phyloP scores from a whole-genome alignment of 2,888 invertebrate species.

The Eupithecia exiguata region DNA sequence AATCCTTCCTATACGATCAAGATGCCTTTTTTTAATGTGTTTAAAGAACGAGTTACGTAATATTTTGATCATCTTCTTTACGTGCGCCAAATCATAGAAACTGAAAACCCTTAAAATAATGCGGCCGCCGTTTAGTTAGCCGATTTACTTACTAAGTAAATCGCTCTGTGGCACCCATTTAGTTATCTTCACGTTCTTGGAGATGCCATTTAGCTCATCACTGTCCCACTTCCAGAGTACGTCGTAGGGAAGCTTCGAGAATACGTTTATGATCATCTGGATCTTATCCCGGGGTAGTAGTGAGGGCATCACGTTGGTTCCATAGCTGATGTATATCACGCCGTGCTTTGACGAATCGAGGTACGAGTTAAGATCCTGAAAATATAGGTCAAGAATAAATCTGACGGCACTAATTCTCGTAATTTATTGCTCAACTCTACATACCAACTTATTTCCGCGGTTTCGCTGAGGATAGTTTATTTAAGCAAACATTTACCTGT shows the following conservation, averaged over 20 bases:
- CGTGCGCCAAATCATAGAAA: too few relatives aligned
- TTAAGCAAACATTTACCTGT: background rate
- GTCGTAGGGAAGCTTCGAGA: slow-evolving; percentile 66
- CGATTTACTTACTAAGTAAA: slow-evolving; percentile 56
- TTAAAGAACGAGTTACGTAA: too few relatives aligned
- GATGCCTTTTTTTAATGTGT: too few relatives aligned
- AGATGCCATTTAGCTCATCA: slow-evolving; percentile 54
- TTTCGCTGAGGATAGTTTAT: background rate
- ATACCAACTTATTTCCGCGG: background rate
- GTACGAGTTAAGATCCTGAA: slow-evolving; percentile 62
- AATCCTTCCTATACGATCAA: too few relatives aligned
- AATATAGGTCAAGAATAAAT: background rate
- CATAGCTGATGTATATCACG: slow-evolving; percentile 74
- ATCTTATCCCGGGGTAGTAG: slow-evolving; percentile 57
- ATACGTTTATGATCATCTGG: slow-evolving; percentile 57
- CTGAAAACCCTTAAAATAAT: too few relatives aligned
- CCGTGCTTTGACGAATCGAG: slow-evolving; percentile 67
- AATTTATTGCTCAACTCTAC: too few relatives aligned
- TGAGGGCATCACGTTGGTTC: slow-evolving; percentile 63
- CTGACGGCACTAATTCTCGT: background rate
- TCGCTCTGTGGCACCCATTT: slow-evolving; percentile 75
- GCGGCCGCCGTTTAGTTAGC: too few relatives aligned
- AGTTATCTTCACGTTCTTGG: slow-evolving; percentile 63
- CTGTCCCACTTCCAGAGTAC: slow-evolving; percentile 72
- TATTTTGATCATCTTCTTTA: too few relatives aligned